Evolutionary conservation across 2,888 invertebrate genomes (phyloP), one percentile per base, ranked within the genome.

Genomic region (Sicus ferrugineus): DNA sequence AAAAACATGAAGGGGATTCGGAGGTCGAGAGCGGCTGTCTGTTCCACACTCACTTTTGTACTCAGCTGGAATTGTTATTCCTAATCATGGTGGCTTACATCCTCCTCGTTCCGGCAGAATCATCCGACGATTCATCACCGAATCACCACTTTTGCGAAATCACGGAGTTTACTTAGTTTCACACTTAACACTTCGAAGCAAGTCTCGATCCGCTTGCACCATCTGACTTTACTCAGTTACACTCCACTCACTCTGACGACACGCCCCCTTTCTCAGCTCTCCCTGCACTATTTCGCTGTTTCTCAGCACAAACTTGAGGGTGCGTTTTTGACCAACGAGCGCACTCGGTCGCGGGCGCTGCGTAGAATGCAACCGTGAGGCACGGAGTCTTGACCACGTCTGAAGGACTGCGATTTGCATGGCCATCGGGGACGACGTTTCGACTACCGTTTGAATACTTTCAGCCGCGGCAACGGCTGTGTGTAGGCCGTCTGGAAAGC

Each of bases 361-460:
- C 30, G 30, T 48, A 48, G 30, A 63, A 23, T 21, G 21, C 77
- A 74, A 77, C 80, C 78, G 75, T 73, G 75, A 70, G 75, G 76
- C 75, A 75, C 77, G 73, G 76, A 78, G 79, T 78, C 79, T 82
- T 82, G 83, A 82, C 83, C 81, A 81, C 79, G 76, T 83, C 80
- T 79, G 79, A 80, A 78, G 73, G 76, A 76, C 75, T 72, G 75
- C 75, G 73, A 79, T 79, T 79, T 79, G 78, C 81, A 78, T 79
- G 76, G 73, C 71, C 67, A 59, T 50, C 74, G 73, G 71, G 63
- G 68, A 72, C 70, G 54, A 63, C 52, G 28, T 68, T 67, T 71
- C 69, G 73, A 73, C 72, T 67, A 50, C 52, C 72, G 75, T 73
- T 74, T 75, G 70, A 74, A 70, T 73, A 76, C 77, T 80, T 78